These are phyloP conservation scores for Phenganax stokvisi DNA, from an alignment of 92 coral and sea anemone genomes.

Conservation along the genomic window DNA sequence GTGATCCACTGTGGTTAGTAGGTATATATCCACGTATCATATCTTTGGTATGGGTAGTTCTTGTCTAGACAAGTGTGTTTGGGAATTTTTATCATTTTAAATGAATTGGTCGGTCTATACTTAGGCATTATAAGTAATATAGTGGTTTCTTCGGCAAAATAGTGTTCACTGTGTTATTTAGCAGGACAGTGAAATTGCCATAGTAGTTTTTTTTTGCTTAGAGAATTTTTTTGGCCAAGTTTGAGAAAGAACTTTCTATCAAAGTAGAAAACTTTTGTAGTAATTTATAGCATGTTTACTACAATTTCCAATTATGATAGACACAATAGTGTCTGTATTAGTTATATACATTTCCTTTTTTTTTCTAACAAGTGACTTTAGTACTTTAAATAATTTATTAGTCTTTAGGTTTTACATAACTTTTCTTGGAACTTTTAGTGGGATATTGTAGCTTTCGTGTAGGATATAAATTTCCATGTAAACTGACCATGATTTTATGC, in stretches of 20 bases:
- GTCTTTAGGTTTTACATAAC: conserved; percentile 16
- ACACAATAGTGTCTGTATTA: background rate
- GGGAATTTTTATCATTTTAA: conserved; percentile 19
- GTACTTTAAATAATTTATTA: conserved; percentile 17
- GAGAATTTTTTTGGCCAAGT: background rate
- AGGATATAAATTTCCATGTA: background rate
- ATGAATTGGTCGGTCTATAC: conserved; percentile 5
- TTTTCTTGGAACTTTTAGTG: conserved; percentile 3
- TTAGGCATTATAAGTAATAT: conserved; percentile 1
- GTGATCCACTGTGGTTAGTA: too few species aligned
- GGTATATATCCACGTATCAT: background rate
- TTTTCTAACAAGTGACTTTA: background rate
- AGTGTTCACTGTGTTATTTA: background rate
- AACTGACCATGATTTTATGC: background rate
- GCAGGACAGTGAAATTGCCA: background rate
- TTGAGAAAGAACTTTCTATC: background rate
- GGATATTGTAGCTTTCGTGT: background rate
- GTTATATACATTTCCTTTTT: background rate
- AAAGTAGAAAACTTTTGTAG: background rate
- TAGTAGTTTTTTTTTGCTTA: background rate
- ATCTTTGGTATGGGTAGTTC: background rate
- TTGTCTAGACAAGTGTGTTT: conserved; percentile 9
- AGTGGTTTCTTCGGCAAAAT: background rate
- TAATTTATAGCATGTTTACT: too few species aligned
- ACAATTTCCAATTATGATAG: background rate